Evolutionary conservation across 2,888 invertebrate genomes (phyloP).

Genomic region (Cataglyphis albicans): DNA sequence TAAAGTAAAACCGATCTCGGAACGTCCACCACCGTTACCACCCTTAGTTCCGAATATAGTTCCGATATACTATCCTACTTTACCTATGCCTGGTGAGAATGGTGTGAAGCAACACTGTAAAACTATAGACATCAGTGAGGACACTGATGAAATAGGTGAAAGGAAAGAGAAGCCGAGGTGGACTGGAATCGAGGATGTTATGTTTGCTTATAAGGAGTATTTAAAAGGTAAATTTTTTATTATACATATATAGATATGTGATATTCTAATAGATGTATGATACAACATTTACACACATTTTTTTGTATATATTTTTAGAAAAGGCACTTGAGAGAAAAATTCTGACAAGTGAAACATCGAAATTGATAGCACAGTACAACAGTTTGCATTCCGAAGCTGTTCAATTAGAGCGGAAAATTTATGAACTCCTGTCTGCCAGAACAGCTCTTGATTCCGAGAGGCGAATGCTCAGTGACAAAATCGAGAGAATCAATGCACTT

Average conservation of each 20-base stretch:
- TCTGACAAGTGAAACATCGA: slow-evolving; percentile 80
- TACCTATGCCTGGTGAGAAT: slow-evolving; percentile 81
- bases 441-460: slow-evolving; percentile 81
- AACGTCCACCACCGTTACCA: slow-evolving; percentile 80
- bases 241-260: not conserved
- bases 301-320: slow-evolving; percentile 72
- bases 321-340: slow-evolving; percentile 81
- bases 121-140: slow-evolving; percentile 76
- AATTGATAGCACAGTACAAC: slow-evolving; percentile 79
- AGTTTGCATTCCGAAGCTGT: slow-evolving; percentile 80
- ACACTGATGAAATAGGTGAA: slow-evolving; percentile 66
- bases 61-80: slow-evolving; percentile 77
- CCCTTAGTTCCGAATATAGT: slow-evolving; percentile 80
- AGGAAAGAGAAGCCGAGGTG: slow-evolving; percentile 79
- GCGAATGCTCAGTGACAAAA: slow-evolving; percentile 81
- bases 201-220: slow-evolving; percentile 83
- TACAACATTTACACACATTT: not conserved
- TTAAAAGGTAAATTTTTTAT: slow-evolving; percentile 79
- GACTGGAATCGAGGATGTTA: slow-evolving; percentile 84
- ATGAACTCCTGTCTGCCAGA: slow-evolving; percentile 79
- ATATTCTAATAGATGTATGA: not conserved
- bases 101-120: slow-evolving; percentile 81
- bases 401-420: slow-evolving; percentile 80
- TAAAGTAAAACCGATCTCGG: slow-evolving; percentile 79
- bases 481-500: slow-evolving; percentile 82